Percentiles rank a stretch among this genome's conserved stretches.
These are phyloP conservation scores for Suncus etruscus DNA, from an alignment of 2,113 vertebrate genomes.

Conservation along the genomic window DNA sequence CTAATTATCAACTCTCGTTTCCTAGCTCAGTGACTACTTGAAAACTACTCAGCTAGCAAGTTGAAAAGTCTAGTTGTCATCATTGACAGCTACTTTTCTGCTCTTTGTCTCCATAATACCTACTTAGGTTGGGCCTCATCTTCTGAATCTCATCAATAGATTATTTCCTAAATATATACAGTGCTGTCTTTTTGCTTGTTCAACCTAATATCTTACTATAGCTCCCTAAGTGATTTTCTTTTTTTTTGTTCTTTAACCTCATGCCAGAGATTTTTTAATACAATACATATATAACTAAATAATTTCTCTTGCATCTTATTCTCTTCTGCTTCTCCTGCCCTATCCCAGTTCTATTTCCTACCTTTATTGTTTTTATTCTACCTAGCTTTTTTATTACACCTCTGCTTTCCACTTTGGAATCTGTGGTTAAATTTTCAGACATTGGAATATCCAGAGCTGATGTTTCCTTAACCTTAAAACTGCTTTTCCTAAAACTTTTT, in stretches of 20 bases:
- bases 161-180: background rate
- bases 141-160: background rate
- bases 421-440: background rate
- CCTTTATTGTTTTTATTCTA: background rate
- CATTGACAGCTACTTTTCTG: too few species aligned
- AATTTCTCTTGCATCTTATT: background rate
- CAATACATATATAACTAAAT: background rate
- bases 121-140: background rate
- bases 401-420: background rate
- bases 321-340: background rate
- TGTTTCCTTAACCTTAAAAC: background rate
- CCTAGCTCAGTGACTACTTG: background rate
- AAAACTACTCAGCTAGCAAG: background rate
- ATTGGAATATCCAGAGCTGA: background rate
- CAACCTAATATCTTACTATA: background rate
- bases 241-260: background rate
- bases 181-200: background rate
- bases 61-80: background rate
- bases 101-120: background rate
- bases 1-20: background rate
- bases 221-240: background rate
- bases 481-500: background rate
- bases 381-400: background rate
- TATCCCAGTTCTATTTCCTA: background rate
- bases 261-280: background rate